Evolutionary conservation across 2,797 vertebrate species (phyloP), one percentile per base, ranked within the genome.

Genomic region (Girardinus metallicus): DNA sequence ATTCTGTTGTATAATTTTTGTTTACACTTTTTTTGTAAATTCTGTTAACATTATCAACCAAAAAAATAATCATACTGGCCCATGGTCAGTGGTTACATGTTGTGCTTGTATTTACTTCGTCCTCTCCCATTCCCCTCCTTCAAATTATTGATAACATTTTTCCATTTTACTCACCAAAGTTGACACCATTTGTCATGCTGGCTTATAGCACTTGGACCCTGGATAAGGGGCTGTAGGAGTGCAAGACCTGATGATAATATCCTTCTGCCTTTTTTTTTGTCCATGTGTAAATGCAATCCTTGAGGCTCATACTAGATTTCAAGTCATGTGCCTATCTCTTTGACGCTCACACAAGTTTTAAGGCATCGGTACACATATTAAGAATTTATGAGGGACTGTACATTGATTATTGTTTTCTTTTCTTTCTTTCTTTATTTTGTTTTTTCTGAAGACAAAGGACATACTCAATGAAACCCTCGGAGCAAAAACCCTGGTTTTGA

Each of bases 121-220:
- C 74, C 79, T 81, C 2, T 16, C 47, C 26, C 66, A 57, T 84
- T 79, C 84, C 47, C 57, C 23, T 2, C 72, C 26, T 51, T 29
- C 16, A 74, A 80, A 83, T 34, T 26, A 71, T 62, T 66, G 74
- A 72, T 76, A 46, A 62, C 23, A 18, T 60, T 74, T 62, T 21
- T 43, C 41, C 2, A 49, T 81, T 78, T 78, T 72, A 66, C 72
- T 83, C 43, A 85, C 71, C 79, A 77, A 34, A 68, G 87, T 84
- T 88, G 82, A 82, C 79, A 75, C 80, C 90, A 90, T 94, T 95
- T 89, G 90, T 95, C 93, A 93, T 88, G 91, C 88, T 29, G 73
- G 87, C 87, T 94, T 94, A 94, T 60, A 77, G 81, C 83, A 82
- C 80, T 77, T 77, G 73, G 89, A 74, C 82, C 86, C 82, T 87